Evolutionary conservation across 2,888 invertebrate genomes (phyloP), one percentile per base, ranked within the genome.

Genomic region (Calameuta filiformis): DNA sequence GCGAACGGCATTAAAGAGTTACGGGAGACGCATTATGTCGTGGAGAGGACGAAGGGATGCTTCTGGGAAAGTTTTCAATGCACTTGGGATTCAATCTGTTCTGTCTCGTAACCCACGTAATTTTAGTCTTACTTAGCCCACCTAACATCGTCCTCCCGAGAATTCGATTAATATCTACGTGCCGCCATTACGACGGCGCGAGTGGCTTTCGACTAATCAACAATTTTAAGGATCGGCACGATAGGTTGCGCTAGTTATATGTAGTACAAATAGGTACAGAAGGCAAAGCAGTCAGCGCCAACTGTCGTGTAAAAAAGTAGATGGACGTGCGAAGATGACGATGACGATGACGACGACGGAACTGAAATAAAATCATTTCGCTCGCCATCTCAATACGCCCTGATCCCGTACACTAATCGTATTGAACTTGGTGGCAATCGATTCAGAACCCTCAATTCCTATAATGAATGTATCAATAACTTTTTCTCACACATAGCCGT

Each of bases 151-250:
- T 35, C 35, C 73, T 73, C 73, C 23, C 73, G 34, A 33, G 73
- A 73, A 73, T 73, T 73, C 73, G 35, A 35, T 35, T 73, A 73
- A 35, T 35, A n/a, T n/a, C 73, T 31, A 35, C 31, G 73, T n/a
- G 35, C 35, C 23, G 73, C 23, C 35, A 34, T 31, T 73, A 73
- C 73, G 35, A 30, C 35, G 73, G 23, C 73, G 35, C n/a, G 35
- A n/a, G n/a, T 33, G 73, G 35, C n/a, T 33, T 35, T 75, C 35
- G 75, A 75, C 75, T 75, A 77, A 79, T 79, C 79, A 73, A 77
- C 75, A 35, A 69, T 77, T 79, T 79, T 77, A 77, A 56, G 77
- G 79, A 79, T 79, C 73, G n/a, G 33, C 77, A 75, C 73, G 33
- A 68, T 73, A 73, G 73, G 73, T 35, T 33, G 73, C 15, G 15